Base-by-base conservation (phyloP, 2,113 vertebrate genomes). In the Ophiodon elongatus region DNA sequence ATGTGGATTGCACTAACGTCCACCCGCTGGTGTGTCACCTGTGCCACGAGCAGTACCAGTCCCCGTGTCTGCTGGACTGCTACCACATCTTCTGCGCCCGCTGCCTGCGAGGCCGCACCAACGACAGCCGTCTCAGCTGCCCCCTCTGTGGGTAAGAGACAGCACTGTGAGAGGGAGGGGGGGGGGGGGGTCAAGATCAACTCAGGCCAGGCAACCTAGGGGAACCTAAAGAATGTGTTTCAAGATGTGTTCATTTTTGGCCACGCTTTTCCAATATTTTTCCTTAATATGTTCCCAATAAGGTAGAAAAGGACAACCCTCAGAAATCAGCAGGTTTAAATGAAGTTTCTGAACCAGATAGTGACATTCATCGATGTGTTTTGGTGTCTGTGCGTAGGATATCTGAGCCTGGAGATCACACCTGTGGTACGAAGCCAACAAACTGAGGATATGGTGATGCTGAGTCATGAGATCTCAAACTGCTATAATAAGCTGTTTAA, bases 81-180 rank as follows among this genome's bases (percentile, higher is more conserved):
- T 98, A 98, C 94, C 98, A 99, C 92, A 95, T 96, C 91, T 96
- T 97, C 94, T 98, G 97, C 0, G 96, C 97, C 73, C 96, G 94
- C 92, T 99, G 97, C 88, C 92, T 98, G 80, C 94, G 95, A 1
- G 97, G 97, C 63, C 95, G 96, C 0, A 95, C 96, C 62, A 70
- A 83, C 1, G 96, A 97, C 0, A 93, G 94, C 72, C 95, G 93
- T 60, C 96, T 98, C 87, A 82, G 86, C 29, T 98, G 97, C 91
- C 97, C 97, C 9, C 96, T 98, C 82, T 99, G 97, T 67, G 96
- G 97, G 97, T 98, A 95, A 95, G 94, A 84, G 29, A 82, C 9
- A 29, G 76, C 63, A 84, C 52, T 79, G 35, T 60, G 27, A 65
- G 19, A 10, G 43, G 67, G 23, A 9, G 21, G 68, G 19, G 64